Evolutionary conservation across 2,113 vertebrate species (phyloP).

Genomic region (Haliaeetus leucogaster): DNA sequence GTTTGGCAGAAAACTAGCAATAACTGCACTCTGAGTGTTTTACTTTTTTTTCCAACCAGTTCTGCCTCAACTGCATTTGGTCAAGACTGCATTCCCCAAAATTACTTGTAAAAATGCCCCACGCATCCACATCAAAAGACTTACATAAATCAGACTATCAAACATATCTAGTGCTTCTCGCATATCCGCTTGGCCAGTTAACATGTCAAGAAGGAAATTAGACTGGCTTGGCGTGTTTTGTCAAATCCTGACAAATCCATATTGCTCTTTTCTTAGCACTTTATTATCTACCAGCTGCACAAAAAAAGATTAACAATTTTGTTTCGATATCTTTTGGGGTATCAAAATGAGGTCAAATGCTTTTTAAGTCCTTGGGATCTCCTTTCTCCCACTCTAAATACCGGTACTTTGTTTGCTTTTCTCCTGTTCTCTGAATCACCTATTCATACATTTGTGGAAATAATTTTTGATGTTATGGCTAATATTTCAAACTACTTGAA

Average conservation of each 20-base stretch:
- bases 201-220: not conserved
- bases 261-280: not conserved
- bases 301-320: not conserved
- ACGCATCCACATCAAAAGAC: not conserved
- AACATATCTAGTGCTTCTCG: not conserved
- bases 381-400: not conserved
- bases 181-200: not conserved
- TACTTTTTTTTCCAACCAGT: not conserved
- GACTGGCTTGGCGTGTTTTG: not conserved
- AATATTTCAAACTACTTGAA: not conserved
- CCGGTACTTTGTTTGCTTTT: not conserved
- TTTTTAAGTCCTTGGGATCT: not conserved
- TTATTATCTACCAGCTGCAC: not conserved
- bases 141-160: not conserved
- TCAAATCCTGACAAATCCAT: conserved; percentile 39
- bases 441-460: not conserved
- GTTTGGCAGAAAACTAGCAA: not conserved
- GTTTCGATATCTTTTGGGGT: not conserved
- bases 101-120: not conserved
- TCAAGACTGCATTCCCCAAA: not conserved
- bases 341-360: not conserved
- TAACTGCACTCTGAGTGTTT: not conserved
- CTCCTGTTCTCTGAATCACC: not conserved
- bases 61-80: not conserved
- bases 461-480: not conserved